Evolutionary conservation across 2,888 invertebrate genomes (phyloP), one percentile per base, ranked within the genome.

Genomic region (Lottia scabra): DNA sequence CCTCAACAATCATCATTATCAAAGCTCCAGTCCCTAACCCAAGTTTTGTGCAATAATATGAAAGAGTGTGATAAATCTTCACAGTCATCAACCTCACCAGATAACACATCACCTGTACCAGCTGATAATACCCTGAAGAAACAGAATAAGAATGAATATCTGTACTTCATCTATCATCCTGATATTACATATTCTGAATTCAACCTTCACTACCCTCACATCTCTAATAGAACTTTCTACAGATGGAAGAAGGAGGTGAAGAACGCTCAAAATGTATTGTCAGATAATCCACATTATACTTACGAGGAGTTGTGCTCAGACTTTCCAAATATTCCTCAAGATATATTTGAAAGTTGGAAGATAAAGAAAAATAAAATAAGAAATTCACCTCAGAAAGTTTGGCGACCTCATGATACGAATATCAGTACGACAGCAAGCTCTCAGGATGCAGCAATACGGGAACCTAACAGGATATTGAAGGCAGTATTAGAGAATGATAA

Each of bases 301-400:
- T 46, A 45, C 8, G 67, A 66, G 5, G 45, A 63, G 23, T 69
- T 73, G 19, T 66, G 62, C 13, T 63, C 46, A 15, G 65, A 68
- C 45, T 73, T 73, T 44, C 75, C 75, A 10, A 71, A 71, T 27
- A 63, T 75, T 48, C 73, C 75, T 6, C 48, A 71, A 27, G 73
- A 75, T 68, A 71, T 73, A 26, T 66, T 73, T 46, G 48, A 43
- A 27, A 46, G 43, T 13, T 75, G 75, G 75, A 68, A 73, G 16
- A 44, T 71, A 23, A 68, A 73, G 16, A 73, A 68, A 27, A 44
- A 67, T 15, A 71, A 75, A 19, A 56, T 23, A 15, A 56, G 19
- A 56, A 56, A 23, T 56, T 56, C 56, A 56, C 23, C 56, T 23
- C 56, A 56, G 19, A 19, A 56, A 23, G 56, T 56, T 23, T 56